Evolutionary conservation across 2,888 invertebrate genomes (phyloP).

Genomic region (Dryadula phaetusa): DNA sequence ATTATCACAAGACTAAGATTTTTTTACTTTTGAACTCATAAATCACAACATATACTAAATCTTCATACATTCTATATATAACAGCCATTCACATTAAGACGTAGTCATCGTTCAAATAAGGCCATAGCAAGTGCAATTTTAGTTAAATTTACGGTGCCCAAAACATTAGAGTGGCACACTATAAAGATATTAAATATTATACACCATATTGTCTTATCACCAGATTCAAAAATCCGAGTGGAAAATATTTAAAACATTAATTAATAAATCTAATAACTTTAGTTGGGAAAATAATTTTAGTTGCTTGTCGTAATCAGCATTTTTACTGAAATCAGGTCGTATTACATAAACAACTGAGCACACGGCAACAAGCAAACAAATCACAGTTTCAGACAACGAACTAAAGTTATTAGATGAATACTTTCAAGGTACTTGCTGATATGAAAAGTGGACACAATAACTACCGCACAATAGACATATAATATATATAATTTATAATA

Average conservation of each 20-base stretch:
- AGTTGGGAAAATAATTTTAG: neutral
- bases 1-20: constrained; percentile 83
- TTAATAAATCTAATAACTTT: constrained; percentile 4
- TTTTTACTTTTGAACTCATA: constrained; percentile 79
- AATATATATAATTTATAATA: constrained; percentile 27
- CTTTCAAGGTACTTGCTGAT: constrained; percentile 66
- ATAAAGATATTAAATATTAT: constrained; percentile 59
- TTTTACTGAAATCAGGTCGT: neutral
- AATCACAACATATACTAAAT: constrained; percentile 80
- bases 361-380: neutral
- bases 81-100: constrained; percentile 66
- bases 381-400: neutral
- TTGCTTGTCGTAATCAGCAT: neutral
- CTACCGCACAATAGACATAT: constrained; percentile 12
- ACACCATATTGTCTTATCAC: constrained; percentile 71
- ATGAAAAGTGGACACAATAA: constrained; percentile 53
- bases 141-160: constrained; percentile 52
- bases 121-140: constrained; percentile 69
- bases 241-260: constrained; percentile 41
- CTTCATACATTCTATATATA: constrained; percentile 73
- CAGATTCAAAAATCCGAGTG: constrained; percentile 53
- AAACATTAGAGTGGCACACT: constrained; percentile 59
- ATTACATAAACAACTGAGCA: neutral
- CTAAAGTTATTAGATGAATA: constrained; percentile 38
- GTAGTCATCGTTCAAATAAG: constrained; percentile 71